Evolutionary conservation across 2,113 vertebrate genomes (phyloP), one percentile per base, ranked within the genome.

Genomic region (Anas platyrhynchos): DNA sequence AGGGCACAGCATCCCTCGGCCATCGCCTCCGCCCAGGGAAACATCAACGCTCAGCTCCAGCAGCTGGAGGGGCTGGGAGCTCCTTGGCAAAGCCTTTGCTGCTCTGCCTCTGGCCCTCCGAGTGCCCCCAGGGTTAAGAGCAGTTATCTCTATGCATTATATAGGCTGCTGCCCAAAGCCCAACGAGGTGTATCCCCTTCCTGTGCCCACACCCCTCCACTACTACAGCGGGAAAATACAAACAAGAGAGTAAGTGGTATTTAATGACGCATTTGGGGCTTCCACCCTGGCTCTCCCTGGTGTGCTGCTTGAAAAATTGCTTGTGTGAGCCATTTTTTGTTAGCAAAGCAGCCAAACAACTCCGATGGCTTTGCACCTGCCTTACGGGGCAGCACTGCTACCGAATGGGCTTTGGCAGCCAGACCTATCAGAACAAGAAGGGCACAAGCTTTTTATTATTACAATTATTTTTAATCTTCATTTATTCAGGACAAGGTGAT

Each of bases 401-500:
- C 36, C 68, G 25, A 52, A 44, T 1, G 0, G 16, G 59, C 62
- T 92, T 83, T 93, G 81, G 83, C 83, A 94, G 76, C 69, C 86
- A 87, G 71, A 83, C 50, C 32, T 88, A 72, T 29, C 54, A 38
- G 13, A 72, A 88, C 75, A 69, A 69, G 85, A 85, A 71, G 18
- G 5, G 72, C 50, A 71, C 8, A 32, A 58, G 10, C 31, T 61
- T 55, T 67, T 68, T 41, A 46, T 32, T n/a, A 41, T 41, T 5
- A 38, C 27, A 31, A 11, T 44, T 5, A 9, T 36, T 17, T 59
- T 27, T 9, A 1, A 31, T 25, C 73, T 86, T 86, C 50, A 89
- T 88, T 93, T 96, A 78, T 78, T 80, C 82, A 61, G 94, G 96
- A 88, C 27, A 34, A 90, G 46, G 95, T 91, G 96, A 98, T 62